These are phyloP conservation scores for Drosophila melanosoma DNA, from an alignment of 2,888 invertebrate genomes.

Conservation along the genomic window DNA sequence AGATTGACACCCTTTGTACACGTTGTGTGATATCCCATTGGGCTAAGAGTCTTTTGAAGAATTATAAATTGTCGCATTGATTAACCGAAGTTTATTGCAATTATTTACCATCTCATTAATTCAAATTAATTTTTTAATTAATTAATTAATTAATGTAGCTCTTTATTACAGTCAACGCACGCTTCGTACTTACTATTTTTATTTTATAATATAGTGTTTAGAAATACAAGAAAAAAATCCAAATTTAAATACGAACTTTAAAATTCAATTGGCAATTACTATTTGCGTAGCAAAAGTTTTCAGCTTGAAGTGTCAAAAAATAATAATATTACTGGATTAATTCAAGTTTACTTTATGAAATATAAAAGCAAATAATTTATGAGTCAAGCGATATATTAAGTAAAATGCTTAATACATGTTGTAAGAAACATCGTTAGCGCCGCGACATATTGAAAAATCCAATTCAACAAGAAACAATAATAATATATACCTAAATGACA, in stretches of 20 bases:
- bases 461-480: neutral
- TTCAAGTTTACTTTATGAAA: neutral
- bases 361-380: neutral
- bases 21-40: neutral
- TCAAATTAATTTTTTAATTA: no score
- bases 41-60: neutral
- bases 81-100: neutral
- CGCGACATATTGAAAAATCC: neutral
- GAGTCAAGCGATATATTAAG: neutral
- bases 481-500: neutral
- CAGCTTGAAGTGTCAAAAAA: neutral
- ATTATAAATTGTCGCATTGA: neutral
- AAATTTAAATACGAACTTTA: neutral
- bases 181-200: neutral
- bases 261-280: neutral
- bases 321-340: neutral
- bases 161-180: neutral
- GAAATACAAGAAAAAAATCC: neutral
- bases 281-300: neutral
- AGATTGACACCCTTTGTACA: neutral
- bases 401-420: neutral
- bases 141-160: neutral
- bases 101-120: constrained; percentile 10
- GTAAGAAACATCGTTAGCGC: neutral
- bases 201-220: neutral